Percentiles rank a stretch among this genome's conserved stretches.
phyloP scores from a whole-genome alignment of 2,113 vertebrate species.

The Furnarius figulus region DNA sequence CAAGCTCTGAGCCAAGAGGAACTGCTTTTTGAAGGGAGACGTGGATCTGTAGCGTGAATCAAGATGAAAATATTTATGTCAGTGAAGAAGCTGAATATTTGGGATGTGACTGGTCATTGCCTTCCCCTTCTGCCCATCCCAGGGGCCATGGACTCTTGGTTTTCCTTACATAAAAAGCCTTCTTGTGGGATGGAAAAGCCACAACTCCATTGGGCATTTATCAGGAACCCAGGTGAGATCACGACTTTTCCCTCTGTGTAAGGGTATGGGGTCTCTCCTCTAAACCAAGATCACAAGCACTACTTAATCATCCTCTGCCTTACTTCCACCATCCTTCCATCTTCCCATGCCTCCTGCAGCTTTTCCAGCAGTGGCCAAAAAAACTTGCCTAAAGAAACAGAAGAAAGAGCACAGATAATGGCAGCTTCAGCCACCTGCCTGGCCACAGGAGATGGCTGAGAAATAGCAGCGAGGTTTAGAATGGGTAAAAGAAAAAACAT shows the following conservation, averaged over 20 bases:
- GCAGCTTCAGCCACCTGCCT: not conserved
- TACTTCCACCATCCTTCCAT: not conserved
- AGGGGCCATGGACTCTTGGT: not conserved
- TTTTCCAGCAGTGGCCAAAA: not conserved
- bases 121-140: not conserved
- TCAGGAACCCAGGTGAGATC: not conserved
- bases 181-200: not conserved
- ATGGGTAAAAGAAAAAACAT: not conserved
- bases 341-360: not conserved
- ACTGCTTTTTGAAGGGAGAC: not conserved
- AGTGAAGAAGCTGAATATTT: accelerated
- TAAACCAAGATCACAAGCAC: not conserved
- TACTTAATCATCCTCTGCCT: not conserved
- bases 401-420: not conserved
- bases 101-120: not conserved
- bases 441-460: not conserved
- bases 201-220: not conserved
- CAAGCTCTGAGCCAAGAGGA: not conserved
- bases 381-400: not conserved
- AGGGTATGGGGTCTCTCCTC: not conserved
- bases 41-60: not conserved
- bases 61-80: not conserved
- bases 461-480: not conserved
- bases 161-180: not conserved
- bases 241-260: not conserved